Evolutionary conservation across 2,888 invertebrate species (phyloP).

Genomic region (Chrysotoxum bicinctum): DNA sequence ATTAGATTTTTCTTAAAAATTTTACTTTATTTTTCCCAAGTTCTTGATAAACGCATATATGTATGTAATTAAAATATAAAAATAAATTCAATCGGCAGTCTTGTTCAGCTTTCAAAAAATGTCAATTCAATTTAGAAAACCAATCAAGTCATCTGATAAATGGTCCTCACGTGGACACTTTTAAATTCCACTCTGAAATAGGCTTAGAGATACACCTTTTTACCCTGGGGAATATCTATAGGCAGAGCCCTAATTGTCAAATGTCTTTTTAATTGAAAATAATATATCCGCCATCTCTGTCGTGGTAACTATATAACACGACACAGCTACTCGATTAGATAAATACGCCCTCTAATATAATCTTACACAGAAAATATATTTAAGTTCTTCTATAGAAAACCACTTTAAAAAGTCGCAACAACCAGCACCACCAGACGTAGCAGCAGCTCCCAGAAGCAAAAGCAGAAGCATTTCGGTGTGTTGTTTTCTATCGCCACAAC

Average conservation of each 20-base stretch:
- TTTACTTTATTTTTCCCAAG: not conserved
- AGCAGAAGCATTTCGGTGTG: slow-evolving; percentile 16
- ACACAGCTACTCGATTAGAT: slow-evolving; percentile 61
- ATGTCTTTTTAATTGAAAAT: slow-evolving; percentile 71
- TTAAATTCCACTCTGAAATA: not conserved
- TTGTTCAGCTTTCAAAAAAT: not conserved
- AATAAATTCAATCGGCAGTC: slow-evolving; percentile 1
- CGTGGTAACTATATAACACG: slow-evolving; percentile 42
- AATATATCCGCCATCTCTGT: slow-evolving; percentile 44
- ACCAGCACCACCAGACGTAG: not conserved
- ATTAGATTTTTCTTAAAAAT: not conserved
- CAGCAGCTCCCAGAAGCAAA: not conserved
- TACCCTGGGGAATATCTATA: slow-evolving; percentile 30
- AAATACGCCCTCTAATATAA: slow-evolving; percentile 4
- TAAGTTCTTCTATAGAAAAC: slow-evolving; percentile 33
- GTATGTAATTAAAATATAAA: not conserved
- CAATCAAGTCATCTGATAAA: slow-evolving; percentile 60
- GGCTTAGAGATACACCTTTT: not conserved
- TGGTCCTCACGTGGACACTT: slow-evolving; percentile 56
- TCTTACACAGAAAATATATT: not conserved
- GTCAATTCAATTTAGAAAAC: slow-evolving; percentile 39
- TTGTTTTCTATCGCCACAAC: slow-evolving; percentile 18
- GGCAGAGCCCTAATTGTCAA: slow-evolving; percentile 56
- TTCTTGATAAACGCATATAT: not conserved
- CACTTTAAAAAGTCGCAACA: slow-evolving; percentile 45